Base-by-base conservation (phyloP, 2,113 vertebrate genomes). In the Rhagologus leucostigma region DNA sequence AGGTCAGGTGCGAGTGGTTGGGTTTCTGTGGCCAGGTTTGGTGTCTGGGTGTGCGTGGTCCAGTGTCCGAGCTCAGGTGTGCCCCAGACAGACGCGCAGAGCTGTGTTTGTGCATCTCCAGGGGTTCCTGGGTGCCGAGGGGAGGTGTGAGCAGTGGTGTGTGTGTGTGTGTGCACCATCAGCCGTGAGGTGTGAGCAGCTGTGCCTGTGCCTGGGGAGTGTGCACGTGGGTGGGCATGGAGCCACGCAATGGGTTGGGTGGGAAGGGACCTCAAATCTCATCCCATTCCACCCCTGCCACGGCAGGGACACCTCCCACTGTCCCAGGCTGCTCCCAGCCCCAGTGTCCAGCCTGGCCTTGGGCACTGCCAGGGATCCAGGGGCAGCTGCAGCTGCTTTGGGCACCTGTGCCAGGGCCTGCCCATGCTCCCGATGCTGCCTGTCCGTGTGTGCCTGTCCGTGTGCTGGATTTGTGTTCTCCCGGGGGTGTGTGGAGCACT, bases 1-100 rank as follows among this genome's bases (percentile, higher is more conserved):
- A 1, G 3, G 26, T 4, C 6, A 2, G n/a, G 8, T 41, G 32
- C 11, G 53, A 6, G 13, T 0, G 10, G 6, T 6, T 1, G 4
- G 30, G 20, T 39, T 32, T 52, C 35, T 44, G 14, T 0, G 16
- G 16, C 3, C 6, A 4, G 35, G 3, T 23, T 42, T 16, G 12
- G 26, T 1, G 7, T 2, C 4, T 2, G 4, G 13, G 37, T 13
- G 33, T 32, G 16, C 3, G 0, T 0, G 13, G 13, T 5, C 6
- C 1, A 1, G 8, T 49, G 62, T 9, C 4, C 0, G 4, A 1
- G 18, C 16, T 7, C 16, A 26, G 57, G 24, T 16, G 46, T 37
- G 29, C 10, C 47, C 47, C 19, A 30, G 57, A 11, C 41, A 32
- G 49, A 7, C 0, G 5, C 35, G 32, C 67, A 42, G 6, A 50